phyloP scores from a whole-genome alignment of 2,888 invertebrate genomes.

The Drosophila pseudotakahashii region DNA sequence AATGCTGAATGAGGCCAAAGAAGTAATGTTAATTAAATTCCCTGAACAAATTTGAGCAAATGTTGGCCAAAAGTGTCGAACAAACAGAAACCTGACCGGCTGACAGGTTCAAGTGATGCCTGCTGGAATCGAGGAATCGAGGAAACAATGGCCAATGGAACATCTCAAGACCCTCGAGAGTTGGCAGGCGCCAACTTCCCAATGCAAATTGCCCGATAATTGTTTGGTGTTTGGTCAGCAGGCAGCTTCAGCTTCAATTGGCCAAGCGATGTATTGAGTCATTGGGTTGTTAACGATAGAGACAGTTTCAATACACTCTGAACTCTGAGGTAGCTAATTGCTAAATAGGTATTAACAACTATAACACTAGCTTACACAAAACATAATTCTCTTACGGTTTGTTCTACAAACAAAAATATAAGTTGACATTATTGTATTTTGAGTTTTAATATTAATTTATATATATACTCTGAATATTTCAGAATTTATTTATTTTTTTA shows the following conservation, averaged over 20 bases:
- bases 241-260: slow-evolving; percentile 13
- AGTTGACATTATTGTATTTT: too few species aligned
- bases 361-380: neutral
- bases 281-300: neutral
- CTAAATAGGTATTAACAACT: slow-evolving; percentile 6
- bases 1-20: neutral
- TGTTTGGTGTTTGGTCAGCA: slow-evolving; percentile 45
- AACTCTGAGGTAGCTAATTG: slow-evolving; percentile 25
- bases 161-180: slow-evolving; percentile 7
- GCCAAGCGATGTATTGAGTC: slow-evolving; percentile 1
- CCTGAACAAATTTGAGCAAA: neutral
- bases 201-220: slow-evolving; percentile 37
- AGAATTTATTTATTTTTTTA: too few species aligned
- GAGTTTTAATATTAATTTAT: too few species aligned
- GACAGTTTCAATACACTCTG: slow-evolving; percentile 1
- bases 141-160: slow-evolving; percentile 8
- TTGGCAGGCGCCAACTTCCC: slow-evolving; percentile 29
- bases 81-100: slow-evolving; percentile 24
- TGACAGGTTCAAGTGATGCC: slow-evolving; percentile 24
- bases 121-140: slow-evolving; percentile 1
- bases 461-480: too few species aligned
- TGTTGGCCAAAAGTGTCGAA: slow-evolving; percentile 30
- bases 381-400: too few species aligned
- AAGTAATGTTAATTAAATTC: slow-evolving; percentile 21
- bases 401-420: too few species aligned